These are phyloP conservation scores for Drosophila kohkoa DNA, from an alignment of 1,140 invertebrate species.

Conservation along the genomic window DNA sequence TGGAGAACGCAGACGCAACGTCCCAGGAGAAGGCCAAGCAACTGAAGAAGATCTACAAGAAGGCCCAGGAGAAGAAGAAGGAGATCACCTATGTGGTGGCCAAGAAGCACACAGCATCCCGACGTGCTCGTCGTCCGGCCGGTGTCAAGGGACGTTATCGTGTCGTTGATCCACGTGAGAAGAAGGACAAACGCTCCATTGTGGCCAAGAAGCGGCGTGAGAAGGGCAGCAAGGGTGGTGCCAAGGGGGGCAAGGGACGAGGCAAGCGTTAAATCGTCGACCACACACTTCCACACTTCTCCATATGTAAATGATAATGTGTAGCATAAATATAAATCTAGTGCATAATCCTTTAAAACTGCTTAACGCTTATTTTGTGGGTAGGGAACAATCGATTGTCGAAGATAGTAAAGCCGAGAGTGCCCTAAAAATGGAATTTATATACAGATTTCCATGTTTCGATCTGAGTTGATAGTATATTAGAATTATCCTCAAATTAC, in stretches of 20 bases:
- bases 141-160: conserved; percentile 97
- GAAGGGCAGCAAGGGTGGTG: conserved; percentile 52
- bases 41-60: conserved; percentile 97
- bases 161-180: conserved; percentile 97
- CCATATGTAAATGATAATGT: conserved; percentile 50
- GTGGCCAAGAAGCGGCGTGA: conserved; percentile 87
- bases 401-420: too few relatives aligned
- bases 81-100: conserved; percentile 97
- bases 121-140: conserved; percentile 90
- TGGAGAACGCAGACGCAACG: conserved; percentile 95
- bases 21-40: conserved; percentile 97
- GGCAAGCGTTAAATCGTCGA: conserved; percentile 25
- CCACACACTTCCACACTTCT: neutral
- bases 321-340: conserved; percentile 51
- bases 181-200: conserved; percentile 93
- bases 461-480: too few relatives aligned
- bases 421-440: too few relatives aligned
- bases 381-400: too few relatives aligned
- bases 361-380: neutral
- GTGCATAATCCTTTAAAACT: conserved; percentile 30
- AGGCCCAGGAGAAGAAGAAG: conserved; percentile 94
- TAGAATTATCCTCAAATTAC: too few relatives aligned
- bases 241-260: conserved; percentile 29
- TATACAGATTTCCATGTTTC: too few relatives aligned
- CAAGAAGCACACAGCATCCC: conserved; percentile 94